A percentile compares a stretch with the other conserved stretches of the same genome.
phyloP scores from a whole-genome alignment of 2,888 invertebrate species.

The Urechis unicinctus region DNA sequence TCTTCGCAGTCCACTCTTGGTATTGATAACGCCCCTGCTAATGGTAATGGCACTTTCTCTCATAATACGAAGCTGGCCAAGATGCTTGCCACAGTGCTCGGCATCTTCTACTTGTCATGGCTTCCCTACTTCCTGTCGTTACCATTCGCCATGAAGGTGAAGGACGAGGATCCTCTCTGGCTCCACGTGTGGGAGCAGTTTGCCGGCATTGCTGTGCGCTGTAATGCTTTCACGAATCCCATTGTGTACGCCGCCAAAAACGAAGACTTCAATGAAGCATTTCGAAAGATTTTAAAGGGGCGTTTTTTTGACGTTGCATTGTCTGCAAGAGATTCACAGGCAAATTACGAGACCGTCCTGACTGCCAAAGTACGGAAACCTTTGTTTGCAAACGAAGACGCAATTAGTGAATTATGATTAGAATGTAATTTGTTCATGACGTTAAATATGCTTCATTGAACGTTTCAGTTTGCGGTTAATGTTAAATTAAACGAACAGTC shows the following conservation, averaged over 20 bases:
- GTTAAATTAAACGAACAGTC: no score
- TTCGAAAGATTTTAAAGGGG: neutral
- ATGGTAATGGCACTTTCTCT: neutral
- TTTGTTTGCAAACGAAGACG: no score
- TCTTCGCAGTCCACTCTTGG: no score
- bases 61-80: constrained; percentile 3
- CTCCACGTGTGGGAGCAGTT: constrained; percentile 8
- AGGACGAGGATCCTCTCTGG: constrained; percentile 6
- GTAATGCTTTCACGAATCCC: constrained; percentile 8
- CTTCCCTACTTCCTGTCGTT: constrained; percentile 8
- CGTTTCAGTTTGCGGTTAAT: no score
- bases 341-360: no score
- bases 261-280: constrained; percentile 2
- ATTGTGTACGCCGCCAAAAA: constrained; percentile 6
- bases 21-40: neutral
- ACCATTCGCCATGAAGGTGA: constrained; percentile 2
- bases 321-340: no score
- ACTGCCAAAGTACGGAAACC: no score
- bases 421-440: no score
- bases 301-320: neutral
- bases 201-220: constrained; percentile 1
- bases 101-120: constrained; percentile 10
- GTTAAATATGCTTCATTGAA: no score
- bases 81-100: constrained; percentile 6
- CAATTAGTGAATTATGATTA: no score